phyloP scores from a whole-genome alignment of 2,888 invertebrate species.

The Erebia epiphron region DNA sequence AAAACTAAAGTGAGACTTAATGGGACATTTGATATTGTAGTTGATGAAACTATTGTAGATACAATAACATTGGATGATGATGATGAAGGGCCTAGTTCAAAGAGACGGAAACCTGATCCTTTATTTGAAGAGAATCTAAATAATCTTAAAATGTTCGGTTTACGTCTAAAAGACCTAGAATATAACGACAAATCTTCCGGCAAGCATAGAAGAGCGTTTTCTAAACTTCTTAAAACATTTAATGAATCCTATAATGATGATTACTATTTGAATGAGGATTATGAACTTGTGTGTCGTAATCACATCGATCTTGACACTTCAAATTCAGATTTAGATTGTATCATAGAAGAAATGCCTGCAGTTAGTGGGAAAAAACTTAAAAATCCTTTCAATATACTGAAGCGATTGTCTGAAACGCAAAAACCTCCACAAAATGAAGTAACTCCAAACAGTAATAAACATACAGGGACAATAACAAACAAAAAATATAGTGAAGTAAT shows the following conservation, averaged over 20 bases:
- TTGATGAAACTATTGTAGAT: conserved; percentile 58
- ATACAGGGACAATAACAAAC: conserved; percentile 24
- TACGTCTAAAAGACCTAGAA: conserved; percentile 56
- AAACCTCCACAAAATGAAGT: conserved; percentile 31
- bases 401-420: conserved; percentile 54
- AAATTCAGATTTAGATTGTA: conserved; percentile 62
- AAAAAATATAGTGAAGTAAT: conserved; percentile 45
- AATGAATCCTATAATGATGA: conserved; percentile 67
- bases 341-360: conserved; percentile 49
- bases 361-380: conserved; percentile 56
- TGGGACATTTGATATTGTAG: conserved; percentile 51
- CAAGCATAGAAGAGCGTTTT: conserved; percentile 63
- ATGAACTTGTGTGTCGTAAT: conserved; percentile 58
- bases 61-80: conserved; percentile 67
- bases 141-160: conserved; percentile 55
- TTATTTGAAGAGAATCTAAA: conserved; percentile 55
- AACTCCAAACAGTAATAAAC: conserved; percentile 30
- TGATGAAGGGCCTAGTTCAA: conserved; percentile 50
- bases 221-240: conserved; percentile 64
- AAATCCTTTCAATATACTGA: conserved; percentile 70
- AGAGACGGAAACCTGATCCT: conserved; percentile 49
- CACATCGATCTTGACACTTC: conserved; percentile 62
- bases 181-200: conserved; percentile 51
- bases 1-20: conserved; percentile 54
- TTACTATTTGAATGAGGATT: conserved; percentile 56